These are phyloP conservation scores for Caenorhabditis sp. DNA, from an alignment of 2,888 invertebrate species.

Conservation along the genomic window DNA sequence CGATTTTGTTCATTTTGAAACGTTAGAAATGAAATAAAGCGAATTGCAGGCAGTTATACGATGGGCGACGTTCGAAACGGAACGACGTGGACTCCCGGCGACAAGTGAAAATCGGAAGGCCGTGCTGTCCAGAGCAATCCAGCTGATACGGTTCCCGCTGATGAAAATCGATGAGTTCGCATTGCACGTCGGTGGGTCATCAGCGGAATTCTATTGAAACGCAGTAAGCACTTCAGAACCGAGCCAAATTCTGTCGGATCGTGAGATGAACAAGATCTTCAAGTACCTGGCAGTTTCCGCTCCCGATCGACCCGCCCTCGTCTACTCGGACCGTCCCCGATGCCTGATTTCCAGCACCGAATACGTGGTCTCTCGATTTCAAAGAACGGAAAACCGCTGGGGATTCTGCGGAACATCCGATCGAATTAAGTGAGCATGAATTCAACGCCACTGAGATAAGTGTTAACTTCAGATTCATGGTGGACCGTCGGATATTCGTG, in stretches of 20 bases:
- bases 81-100: constrained; percentile 84
- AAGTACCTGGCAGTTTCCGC: constrained; percentile 84
- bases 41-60: constrained; percentile 67
- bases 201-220: too few species aligned
- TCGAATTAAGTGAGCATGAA: constrained; percentile 83
- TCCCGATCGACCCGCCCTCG: constrained; percentile 84
- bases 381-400: constrained; percentile 88
- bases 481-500: constrained; percentile 87
- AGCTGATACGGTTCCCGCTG: constrained; percentile 87
- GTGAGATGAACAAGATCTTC: constrained; percentile 86
- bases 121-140: constrained; percentile 85
- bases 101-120: constrained; percentile 85
- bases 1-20: constrained; percentile 38
- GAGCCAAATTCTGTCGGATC: constrained; percentile 86
- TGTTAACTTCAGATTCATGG: constrained; percentile 84
- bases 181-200: constrained; percentile 80
- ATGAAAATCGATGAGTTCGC: constrained; percentile 91
- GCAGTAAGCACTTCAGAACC: too few species aligned
- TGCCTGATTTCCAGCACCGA: constrained; percentile 58
- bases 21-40: constrained; percentile 20
- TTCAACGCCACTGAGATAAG: not conserved
- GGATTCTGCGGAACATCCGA: constrained; percentile 89
- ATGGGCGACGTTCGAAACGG: constrained; percentile 83
- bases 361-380: constrained; percentile 82
- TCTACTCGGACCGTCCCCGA: constrained; percentile 81